Base-by-base conservation (phyloP, 2,113 vertebrate genomes). In the Gopherus evgoodei region DNA sequence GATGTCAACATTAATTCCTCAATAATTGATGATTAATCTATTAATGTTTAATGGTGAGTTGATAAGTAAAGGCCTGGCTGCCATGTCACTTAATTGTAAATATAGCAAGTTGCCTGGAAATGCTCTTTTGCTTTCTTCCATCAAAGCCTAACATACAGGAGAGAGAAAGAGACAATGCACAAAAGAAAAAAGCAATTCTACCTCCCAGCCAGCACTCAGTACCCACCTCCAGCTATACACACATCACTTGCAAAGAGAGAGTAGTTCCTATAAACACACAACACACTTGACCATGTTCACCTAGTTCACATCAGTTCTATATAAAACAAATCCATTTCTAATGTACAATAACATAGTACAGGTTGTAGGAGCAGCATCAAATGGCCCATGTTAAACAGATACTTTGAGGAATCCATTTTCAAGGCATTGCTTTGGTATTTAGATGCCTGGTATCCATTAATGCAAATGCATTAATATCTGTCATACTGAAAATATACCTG, bases 1-100 rank as follows among this genome's bases (percentile, higher is more conserved):
- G 97, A 98, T 97, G 95, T 98, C 97, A 94, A 93, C 98, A 97
- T 98, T 97, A 97, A 97, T 97, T 81, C 96, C 97, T 99, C 97
- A 98, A 99, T 99, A 98, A 98, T 98, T 98, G 84, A 99, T 98
- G 95, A 96, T 94, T 89, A 93, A 96, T 97, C 91, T 97, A 97
- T 99, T 96, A 99, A 99, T 98, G 95, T 98, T 98, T 99, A 98
- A 99, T 98, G 98, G 93, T 83, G 76, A 97, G 95, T 96, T 98
- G 96, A 98, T 98, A 97, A 98, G 97, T 98, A 97, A 98, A 97
- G 98, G 97, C 88, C 93, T 91, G 93, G 93, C 98, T 98, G 98
- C 98, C 98, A 98, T 96, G 97, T 98, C 98, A 94, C 91, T 97
- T 97, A 97, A 97, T 88, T 97, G 98, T 98, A 97, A 98, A 97